Evolutionary conservation across 2,113 vertebrate genomes (phyloP).

Genomic region (Turdus rufiventris): DNA sequence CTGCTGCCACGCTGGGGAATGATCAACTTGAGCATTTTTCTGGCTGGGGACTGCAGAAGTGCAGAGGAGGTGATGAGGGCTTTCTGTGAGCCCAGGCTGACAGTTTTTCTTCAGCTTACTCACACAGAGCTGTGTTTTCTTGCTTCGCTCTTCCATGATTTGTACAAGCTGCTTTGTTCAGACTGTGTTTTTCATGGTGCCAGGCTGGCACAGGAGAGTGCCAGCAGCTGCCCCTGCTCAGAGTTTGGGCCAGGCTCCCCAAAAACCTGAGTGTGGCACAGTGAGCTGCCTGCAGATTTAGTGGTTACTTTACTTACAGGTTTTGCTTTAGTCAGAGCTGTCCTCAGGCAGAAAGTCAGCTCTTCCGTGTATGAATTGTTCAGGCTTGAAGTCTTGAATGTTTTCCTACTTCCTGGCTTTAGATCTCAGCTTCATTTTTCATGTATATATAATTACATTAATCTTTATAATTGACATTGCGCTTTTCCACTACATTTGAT

Average conservation of each 20-base stretch:
- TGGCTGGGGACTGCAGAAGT: not conserved
- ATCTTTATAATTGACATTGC: not conserved
- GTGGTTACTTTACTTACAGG: accelerated
- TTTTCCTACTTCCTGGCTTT: not conserved
- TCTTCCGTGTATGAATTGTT: not conserved
- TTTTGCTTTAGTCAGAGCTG: not conserved
- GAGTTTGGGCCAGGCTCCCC: not conserved
- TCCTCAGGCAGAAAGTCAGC: not conserved
- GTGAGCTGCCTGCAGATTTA: not conserved
- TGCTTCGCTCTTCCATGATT: not conserved
- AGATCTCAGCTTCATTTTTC: not conserved
- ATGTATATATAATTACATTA: not conserved
- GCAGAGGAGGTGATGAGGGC: not conserved
- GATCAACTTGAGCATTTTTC: not conserved
- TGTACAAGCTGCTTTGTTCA: not conserved
- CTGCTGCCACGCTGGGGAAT: not conserved
- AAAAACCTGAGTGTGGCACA: not conserved
- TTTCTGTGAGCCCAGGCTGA: not conserved
- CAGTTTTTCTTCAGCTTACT: not conserved
- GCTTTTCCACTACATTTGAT: not conserved
- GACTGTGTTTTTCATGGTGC: not conserved
- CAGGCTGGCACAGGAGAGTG: not conserved
- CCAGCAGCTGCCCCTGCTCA: not conserved
- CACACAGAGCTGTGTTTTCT: not conserved
- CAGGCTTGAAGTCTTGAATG: not conserved